phyloP scores from a whole-genome alignment of 2,113 vertebrate species.

The Salvelinus fontinalis region DNA sequence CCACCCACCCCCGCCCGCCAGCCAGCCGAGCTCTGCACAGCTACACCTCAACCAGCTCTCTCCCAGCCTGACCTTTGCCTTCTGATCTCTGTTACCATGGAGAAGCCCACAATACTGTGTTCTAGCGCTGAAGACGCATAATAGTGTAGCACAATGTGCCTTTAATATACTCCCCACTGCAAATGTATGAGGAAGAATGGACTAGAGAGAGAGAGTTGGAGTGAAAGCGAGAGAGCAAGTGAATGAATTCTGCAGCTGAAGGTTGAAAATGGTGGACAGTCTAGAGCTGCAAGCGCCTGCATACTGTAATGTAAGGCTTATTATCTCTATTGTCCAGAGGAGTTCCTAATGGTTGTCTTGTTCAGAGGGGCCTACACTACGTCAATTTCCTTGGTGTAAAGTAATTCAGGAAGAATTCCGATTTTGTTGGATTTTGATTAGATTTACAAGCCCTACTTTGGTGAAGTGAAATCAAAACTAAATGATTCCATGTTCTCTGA shows the following conservation, averaged over 20 bases:
- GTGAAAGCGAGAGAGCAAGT: background rate
- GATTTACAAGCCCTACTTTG: too few species aligned
- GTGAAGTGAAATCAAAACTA: background rate
- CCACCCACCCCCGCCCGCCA: conserved; percentile 22
- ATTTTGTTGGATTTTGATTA: too few species aligned
- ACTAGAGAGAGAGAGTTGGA: background rate
- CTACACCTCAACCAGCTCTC: conserved; percentile 48
- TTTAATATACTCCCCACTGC: conserved; percentile 26
- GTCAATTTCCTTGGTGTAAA: too few species aligned
- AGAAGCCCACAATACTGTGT: conserved; percentile 47
- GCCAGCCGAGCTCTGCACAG: conserved; percentile 9
- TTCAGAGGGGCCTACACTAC: too few species aligned
- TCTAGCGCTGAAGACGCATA: conserved; percentile 20
- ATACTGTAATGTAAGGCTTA: too few species aligned
- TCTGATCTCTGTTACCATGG: conserved; percentile 68
- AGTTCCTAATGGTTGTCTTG: too few species aligned
- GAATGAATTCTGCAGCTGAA: background rate
- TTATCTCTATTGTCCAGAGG: too few species aligned
- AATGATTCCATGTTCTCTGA: background rate
- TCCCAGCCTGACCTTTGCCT: conserved; percentile 61
- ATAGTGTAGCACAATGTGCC: conserved; percentile 10
- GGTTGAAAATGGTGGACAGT: background rate
- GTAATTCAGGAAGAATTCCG: background rate
- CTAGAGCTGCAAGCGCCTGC: background rate
- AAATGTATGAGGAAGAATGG: background rate